Percentiles rank a stretch among this genome's conserved stretches.
Conservation (phyloP, 2,888 invertebrate species). For the Merodon equestris region DNA sequence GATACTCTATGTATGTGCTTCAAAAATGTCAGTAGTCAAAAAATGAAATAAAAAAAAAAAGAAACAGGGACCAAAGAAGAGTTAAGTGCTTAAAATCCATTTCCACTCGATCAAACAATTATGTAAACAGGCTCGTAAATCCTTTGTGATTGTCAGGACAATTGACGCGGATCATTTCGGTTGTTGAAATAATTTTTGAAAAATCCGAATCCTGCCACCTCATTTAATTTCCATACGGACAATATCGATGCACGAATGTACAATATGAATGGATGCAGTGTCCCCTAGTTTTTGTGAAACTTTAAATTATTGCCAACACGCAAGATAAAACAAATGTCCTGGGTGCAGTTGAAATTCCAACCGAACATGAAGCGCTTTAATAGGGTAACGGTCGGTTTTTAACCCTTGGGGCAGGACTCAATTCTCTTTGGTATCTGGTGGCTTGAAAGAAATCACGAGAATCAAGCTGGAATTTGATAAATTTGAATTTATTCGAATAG, state of each 20-base stretch:
- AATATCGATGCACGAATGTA: slow-evolving; percentile 7
- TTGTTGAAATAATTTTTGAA: slow-evolving; percentile 50
- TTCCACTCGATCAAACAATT: slow-evolving; percentile 61
- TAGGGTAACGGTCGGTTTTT: slow-evolving; percentile 20
- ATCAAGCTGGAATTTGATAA: too few relatives aligned
- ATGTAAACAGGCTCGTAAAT: slow-evolving; percentile 20
- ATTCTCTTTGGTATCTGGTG: slow-evolving; percentile 8
- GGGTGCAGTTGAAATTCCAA: slow-evolving; percentile 15
- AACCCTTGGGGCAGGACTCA: slow-evolving; percentile 42
- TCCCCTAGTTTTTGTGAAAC: too few relatives aligned
- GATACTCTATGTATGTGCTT: too few relatives aligned
- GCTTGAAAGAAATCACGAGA: slow-evolving; percentile 25
- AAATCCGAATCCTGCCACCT: slow-evolving; percentile 71
- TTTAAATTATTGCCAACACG: slow-evolving; percentile 53
- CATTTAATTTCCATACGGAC: slow-evolving; percentile 70
- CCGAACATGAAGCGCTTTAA: slow-evolving; percentile 14
- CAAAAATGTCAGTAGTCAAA: neutral
- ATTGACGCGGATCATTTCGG: slow-evolving; percentile 7
- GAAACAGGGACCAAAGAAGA: slow-evolving; percentile 17
- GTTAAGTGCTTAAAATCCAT: slow-evolving; percentile 49
- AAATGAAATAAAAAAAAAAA: slow-evolving; percentile 18
- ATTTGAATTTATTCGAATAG: slow-evolving; percentile 17
- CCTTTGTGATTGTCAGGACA: slow-evolving; percentile 26
- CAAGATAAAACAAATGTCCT: slow-evolving; percentile 53
- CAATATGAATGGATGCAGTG: too few relatives aligned